These are phyloP conservation scores for Plecotus auritus DNA, from an alignment of 2,113 vertebrate genomes.

Conservation along the genomic window DNA sequence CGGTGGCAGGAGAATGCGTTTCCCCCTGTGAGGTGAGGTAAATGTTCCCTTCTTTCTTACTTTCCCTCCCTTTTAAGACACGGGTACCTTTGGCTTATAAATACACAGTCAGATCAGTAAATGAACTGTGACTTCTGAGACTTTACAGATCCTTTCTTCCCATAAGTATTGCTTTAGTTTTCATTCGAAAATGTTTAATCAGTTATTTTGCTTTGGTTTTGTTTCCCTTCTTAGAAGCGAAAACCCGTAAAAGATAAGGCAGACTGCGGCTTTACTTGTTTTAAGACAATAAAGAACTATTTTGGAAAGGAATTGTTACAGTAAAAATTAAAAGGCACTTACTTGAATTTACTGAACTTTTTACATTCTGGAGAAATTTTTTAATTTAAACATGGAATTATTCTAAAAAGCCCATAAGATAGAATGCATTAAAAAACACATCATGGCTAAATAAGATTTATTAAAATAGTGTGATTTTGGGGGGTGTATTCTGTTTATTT, in stretches of 20 bases:
- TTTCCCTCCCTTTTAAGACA: neutral
- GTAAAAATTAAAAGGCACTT: neutral
- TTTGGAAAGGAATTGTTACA: neutral
- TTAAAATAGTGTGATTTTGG: neutral
- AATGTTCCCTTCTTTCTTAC: conserved; percentile 22
- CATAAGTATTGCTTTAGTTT: neutral
- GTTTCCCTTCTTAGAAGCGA: conserved; percentile 8
- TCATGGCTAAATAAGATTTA: neutral
- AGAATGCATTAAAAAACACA: neutral
- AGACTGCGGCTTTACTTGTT: neutral
- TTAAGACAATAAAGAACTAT: neutral
- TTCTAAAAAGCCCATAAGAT: conserved; percentile 7
- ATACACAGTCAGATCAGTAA: neutral
- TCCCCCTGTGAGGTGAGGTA: conserved; percentile 79
- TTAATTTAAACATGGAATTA: conserved; percentile 11
- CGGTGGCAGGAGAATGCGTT: conserved; percentile 84
- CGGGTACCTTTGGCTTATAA: neutral
- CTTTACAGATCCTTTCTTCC: neutral
- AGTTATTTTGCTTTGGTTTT: neutral
- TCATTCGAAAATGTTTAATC: conserved; percentile 1
- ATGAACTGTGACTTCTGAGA: neutral
- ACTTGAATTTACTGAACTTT: neutral
- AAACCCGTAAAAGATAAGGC: neutral
- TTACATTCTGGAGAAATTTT: neutral
- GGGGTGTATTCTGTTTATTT: neutral